Evolutionary conservation across 2,888 invertebrate genomes (phyloP).

Genomic region (Hypolimnas misippus): DNA sequence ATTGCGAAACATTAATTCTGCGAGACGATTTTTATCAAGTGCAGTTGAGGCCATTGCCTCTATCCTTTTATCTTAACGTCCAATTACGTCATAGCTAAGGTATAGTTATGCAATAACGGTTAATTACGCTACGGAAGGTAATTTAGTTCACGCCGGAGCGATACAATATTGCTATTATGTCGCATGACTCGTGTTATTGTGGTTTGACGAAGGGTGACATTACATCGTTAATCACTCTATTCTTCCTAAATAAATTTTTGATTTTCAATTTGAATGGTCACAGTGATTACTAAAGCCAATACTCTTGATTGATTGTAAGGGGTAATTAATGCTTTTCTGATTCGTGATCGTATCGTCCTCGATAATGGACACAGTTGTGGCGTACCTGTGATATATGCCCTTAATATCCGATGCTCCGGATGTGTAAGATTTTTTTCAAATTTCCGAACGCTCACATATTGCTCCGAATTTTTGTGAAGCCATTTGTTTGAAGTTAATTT

Average conservation of each 20-base stretch:
- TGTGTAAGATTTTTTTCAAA: constrained; percentile 57
- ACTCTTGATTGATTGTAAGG: constrained; percentile 68
- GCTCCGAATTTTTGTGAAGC: constrained; percentile 62
- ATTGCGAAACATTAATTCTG: neutral
- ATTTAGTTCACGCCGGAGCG: constrained; percentile 70
- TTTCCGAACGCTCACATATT: constrained; percentile 61
- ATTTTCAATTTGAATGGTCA: constrained; percentile 75
- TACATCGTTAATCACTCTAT: constrained; percentile 78
- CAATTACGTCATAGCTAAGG: constrained; percentile 23
- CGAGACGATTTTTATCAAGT: constrained; percentile 25
- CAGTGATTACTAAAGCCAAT: constrained; percentile 70
- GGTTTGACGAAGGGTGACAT: constrained; percentile 73
- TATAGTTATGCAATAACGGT: too few species aligned
- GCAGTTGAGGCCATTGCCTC: constrained; percentile 21
- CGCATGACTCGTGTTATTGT: constrained; percentile 74
- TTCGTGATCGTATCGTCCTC: constrained; percentile 44
- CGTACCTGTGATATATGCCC: constrained; percentile 57
- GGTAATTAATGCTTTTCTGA: constrained; percentile 56
- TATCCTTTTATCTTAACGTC: constrained; percentile 33
- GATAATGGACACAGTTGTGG: constrained; percentile 50
- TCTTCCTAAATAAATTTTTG: constrained; percentile 73
- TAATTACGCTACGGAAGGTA: constrained; percentile 65
- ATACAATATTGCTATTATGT: constrained; percentile 79
- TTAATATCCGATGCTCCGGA: constrained; percentile 57
- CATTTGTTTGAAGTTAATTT: constrained; percentile 66